phyloP scores from a whole-genome alignment of 2,888 invertebrate genomes.

The Drosophila picticornis region DNA sequence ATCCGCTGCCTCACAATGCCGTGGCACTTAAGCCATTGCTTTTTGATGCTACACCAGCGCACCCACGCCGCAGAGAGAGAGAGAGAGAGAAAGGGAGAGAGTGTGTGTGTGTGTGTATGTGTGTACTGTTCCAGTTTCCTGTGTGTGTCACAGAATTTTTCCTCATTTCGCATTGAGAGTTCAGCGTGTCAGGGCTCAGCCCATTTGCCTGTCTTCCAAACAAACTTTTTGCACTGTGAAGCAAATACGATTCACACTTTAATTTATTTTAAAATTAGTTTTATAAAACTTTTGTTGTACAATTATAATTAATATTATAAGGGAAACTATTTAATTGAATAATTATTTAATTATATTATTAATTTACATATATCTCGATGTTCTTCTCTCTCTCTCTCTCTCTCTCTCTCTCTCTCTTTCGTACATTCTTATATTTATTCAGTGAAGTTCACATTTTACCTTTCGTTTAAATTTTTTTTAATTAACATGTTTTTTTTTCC shows the following conservation, averaged over 20 bases:
- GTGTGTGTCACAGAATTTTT: conserved; percentile 74
- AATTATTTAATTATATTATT: background rate
- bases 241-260: background rate
- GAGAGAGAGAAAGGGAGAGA: too few species aligned
- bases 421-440: background rate
- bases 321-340: background rate
- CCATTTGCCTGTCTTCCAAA: conserved; percentile 66
- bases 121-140: conserved; percentile 71
- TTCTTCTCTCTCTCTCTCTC: background rate
- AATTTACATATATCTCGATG: background rate
- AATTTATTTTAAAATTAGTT: background rate
- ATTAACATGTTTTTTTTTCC: background rate
- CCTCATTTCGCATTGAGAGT: conserved; percentile 71
- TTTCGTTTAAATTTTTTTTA: background rate
- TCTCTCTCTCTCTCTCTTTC: too few species aligned
- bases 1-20: conserved; percentile 68
- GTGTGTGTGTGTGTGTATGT: conserved; percentile 15
- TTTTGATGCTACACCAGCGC: conserved; percentile 61
- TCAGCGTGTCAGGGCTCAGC: conserved; percentile 76
- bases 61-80: background rate
- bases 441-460: background rate
- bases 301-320: background rate
- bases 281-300: background rate
- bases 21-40: conserved; percentile 78
- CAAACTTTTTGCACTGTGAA: conserved; percentile 4